Conservation (phyloP, 2,797 vertebrate species). For the Botia almorhae region DNA sequence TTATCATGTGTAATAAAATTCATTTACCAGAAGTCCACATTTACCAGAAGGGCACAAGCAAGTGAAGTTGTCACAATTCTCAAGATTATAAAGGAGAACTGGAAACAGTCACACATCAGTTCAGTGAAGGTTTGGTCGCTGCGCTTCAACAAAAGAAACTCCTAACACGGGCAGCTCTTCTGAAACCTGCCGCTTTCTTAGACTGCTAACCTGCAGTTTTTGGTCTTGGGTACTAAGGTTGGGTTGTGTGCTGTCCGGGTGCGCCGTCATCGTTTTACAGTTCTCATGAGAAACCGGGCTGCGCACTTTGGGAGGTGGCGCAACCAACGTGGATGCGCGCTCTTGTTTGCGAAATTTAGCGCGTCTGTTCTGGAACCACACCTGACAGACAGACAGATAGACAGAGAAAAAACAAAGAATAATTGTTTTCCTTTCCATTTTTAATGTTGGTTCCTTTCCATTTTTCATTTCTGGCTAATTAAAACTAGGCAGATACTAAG, state of each 20-base stretch:
- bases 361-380: slow-evolving; percentile 96
- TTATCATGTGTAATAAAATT: no score
- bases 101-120: background rate
- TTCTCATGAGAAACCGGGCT: slow-evolving; percentile 76
- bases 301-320: background rate
- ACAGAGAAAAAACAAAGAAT: background rate
- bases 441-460: background rate
- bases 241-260: slow-evolving; percentile 92
- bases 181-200: background rate
- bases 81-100: no score
- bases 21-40: no score
- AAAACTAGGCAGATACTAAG: background rate
- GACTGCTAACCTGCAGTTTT: background rate
- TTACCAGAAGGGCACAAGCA: no score
- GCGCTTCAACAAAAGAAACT: slow-evolving; percentile 19
- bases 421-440: background rate
- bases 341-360: slow-evolving; percentile 96
- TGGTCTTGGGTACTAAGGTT: slow-evolving; percentile 58
- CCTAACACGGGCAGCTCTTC: background rate
- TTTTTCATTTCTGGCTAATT: background rate
- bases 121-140: background rate
- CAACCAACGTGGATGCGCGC: slow-evolving; percentile 29
- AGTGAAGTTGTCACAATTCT: no score
- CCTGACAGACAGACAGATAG: slow-evolving; percentile 71
- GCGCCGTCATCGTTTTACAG: slow-evolving; percentile 84